Evolutionary conservation across 2,797 vertebrate species (phyloP), one percentile per base, ranked within the genome.

Genomic region (Melanotaenia maccullochi): DNA sequence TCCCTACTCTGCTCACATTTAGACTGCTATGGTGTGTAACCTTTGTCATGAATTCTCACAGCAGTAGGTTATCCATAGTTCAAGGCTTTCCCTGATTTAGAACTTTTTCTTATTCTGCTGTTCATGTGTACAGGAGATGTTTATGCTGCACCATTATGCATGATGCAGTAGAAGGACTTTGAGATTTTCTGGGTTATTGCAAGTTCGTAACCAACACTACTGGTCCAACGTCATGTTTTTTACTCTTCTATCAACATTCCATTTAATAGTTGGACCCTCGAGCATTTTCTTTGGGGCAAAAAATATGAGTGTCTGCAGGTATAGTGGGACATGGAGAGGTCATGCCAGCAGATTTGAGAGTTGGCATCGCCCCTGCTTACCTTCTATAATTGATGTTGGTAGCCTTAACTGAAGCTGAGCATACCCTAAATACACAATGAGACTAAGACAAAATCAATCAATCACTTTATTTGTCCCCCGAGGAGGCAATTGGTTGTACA

Each of bases 221-320:
- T 42, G 25, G 49, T 75, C 54, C 62, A 52, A 47, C 36, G 56
- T 71, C 55, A 65, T 75, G 52, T 60, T 60, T 51, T 65, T 73
- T 40, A 73, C 57, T 63, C 49, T 73, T 58, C 52, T 14, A 56
- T 35, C 49, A 69, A 58, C 7, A 73, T 67, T 73, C 61, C 54
- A 24, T 16, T 1, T 36, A 71, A 49, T 49, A 32, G 20, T 55
- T 51, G 60, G 30, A 22, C 55, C 62, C 14, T 18, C n/a, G 33
- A 57, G 61, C 57, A 20, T 52, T 36, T 54, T 69, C 49, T 47
- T 60, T 36, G 12, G 33, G 24, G 57, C 42, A 75, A 55, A 60
- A 76, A 75, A 68, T 63, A 61, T 65, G 65, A 64, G 64, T 71
- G 56, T 68, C 36, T 28, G 47, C 60, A 64, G 72, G 67, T 75